These are phyloP conservation scores for Colinus virginianus DNA, from an alignment of 2,113 vertebrate genomes.

Conservation along the genomic window DNA sequence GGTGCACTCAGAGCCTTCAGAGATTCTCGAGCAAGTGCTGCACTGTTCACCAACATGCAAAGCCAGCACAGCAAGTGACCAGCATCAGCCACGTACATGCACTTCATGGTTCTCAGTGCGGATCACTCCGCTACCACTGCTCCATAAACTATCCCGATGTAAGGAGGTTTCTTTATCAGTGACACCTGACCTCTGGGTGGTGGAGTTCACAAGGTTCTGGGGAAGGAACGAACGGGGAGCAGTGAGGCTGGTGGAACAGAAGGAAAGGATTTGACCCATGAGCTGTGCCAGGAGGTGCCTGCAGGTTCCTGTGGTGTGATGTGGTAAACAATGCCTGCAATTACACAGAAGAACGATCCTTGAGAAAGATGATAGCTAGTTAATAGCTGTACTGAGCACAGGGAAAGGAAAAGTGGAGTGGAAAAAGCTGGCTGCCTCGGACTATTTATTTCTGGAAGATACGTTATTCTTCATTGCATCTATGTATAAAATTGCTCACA, in stretches of 20 bases:
- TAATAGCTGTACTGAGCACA: not conserved
- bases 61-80: not conserved
- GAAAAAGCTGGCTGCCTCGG: not conserved
- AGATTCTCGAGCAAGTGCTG: not conserved
- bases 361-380: not conserved
- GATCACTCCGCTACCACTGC: not conserved
- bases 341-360: not conserved
- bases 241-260: not conserved
- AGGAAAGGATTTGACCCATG: not conserved
- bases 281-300: not conserved
- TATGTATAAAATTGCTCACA: not conserved
- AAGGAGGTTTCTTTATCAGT: not conserved
- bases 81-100: not conserved
- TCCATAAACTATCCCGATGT: not conserved
- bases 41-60: not conserved
- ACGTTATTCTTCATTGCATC: not conserved
- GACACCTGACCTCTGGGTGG: not conserved
- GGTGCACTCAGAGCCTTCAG: not conserved
- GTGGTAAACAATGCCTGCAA: not conserved
- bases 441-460: slow-evolving; percentile 19
- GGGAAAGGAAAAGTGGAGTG: not conserved
- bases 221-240: not conserved
- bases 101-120: not conserved
- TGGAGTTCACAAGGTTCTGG: not conserved
- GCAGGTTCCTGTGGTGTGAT: not conserved